Evolutionary conservation across 2,888 invertebrate genomes (phyloP).

Genomic region (Caenorhabditis sp.): DNA sequence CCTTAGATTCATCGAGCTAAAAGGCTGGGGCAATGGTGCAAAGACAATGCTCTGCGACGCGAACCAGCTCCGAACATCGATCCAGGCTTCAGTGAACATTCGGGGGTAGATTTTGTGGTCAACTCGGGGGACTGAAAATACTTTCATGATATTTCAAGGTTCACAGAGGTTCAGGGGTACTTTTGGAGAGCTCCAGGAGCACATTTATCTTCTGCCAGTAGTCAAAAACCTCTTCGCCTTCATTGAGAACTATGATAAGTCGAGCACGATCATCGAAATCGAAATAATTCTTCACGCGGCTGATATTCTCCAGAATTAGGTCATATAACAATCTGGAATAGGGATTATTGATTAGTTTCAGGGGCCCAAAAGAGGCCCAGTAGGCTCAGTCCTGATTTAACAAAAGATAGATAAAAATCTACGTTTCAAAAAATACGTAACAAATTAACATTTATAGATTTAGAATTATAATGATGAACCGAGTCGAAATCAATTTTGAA

Average conservation of each 20-base stretch:
- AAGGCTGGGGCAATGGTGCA: constrained; percentile 34
- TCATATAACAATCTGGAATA: constrained; percentile 35
- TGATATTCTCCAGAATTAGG: constrained; percentile 42
- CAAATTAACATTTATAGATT: too few species aligned
- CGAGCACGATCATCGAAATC: constrained; percentile 24
- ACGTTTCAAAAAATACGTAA: too few species aligned
- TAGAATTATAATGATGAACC: too few species aligned
- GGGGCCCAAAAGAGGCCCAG: too few species aligned
- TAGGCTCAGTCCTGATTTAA: too few species aligned
- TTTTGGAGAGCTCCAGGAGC: constrained; percentile 31
- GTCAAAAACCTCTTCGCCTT: constrained; percentile 30
- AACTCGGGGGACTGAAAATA: constrained; percentile 47
- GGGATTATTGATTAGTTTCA: too few species aligned
- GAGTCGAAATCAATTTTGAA: too few species aligned
- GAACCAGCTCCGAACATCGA: constrained; percentile 46
- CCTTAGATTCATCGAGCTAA: constrained; percentile 11
- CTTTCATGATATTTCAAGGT: too few species aligned
- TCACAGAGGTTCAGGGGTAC: constrained; percentile 11
- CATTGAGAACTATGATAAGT: constrained; percentile 23
- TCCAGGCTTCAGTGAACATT: constrained; percentile 45
- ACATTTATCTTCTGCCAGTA: constrained; percentile 36
- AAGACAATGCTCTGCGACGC: constrained; percentile 30
- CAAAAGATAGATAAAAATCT: too few species aligned
- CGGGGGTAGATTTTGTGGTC: constrained; percentile 54
- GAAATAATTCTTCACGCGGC: constrained; percentile 29